A percentile compares a stretch with the other conserved stretches of the same genome.
Conservation (phyloP, 2,797 vertebrate species). For the Spea hammondii region DNA sequence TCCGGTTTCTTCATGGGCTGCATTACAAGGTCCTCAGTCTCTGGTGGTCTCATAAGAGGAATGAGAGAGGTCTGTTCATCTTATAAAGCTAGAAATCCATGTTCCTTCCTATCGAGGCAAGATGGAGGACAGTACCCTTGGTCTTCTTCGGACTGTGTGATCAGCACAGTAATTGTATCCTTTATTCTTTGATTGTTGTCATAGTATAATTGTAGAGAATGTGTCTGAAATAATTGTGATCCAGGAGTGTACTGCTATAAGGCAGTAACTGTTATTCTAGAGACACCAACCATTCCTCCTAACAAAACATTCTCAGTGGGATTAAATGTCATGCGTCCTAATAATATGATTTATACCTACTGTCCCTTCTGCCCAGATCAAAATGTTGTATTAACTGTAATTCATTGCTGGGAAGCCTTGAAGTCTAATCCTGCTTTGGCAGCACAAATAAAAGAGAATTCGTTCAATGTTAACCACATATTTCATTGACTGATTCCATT, state of each 20-base stretch:
- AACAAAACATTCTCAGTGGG: slow-evolving; percentile 56
- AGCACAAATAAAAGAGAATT: slow-evolving; percentile 34
- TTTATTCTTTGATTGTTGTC: neutral
- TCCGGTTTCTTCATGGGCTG: no score
- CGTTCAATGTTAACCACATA: slow-evolving; percentile 11
- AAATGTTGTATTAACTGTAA: slow-evolving; percentile 56
- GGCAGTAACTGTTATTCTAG: slow-evolving; percentile 31
- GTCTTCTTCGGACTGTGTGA: no score
- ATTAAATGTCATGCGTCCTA: slow-evolving; percentile 58
- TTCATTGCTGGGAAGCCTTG: slow-evolving; percentile 42
- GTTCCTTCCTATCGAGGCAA: no score
- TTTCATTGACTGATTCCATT: slow-evolving; percentile 11
- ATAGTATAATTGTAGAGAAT: slow-evolving; percentile 20
- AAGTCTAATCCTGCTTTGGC: slow-evolving; percentile 36
- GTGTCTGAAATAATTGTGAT: slow-evolving; percentile 23
- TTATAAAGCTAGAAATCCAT: no score
- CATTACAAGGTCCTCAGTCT: no score
- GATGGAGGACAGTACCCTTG: no score
- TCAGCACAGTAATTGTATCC: no score
- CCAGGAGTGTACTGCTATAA: neutral
- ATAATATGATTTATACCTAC: slow-evolving; percentile 59
- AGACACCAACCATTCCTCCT: slow-evolving; percentile 44
- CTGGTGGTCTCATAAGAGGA: no score
- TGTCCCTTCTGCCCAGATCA: slow-evolving; percentile 58
- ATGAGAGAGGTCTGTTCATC: no score